Percentiles rank a stretch among this genome's conserved stretches.
Evolutionary conservation across 2,113 vertebrate species (phyloP).

Genomic region (Tragelaphus buxtoni): DNA sequence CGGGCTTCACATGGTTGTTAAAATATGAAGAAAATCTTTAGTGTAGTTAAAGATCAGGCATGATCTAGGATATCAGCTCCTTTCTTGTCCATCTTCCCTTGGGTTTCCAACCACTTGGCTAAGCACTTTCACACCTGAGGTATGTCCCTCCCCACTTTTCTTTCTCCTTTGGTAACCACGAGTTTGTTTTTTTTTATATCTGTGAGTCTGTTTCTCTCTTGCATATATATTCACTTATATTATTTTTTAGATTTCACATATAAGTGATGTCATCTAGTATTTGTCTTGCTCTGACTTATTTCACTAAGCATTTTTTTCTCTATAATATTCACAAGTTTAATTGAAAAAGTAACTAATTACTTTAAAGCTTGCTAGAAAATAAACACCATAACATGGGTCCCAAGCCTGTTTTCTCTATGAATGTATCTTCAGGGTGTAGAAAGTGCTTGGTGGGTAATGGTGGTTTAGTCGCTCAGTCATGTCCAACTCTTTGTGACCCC

Average conservation of each 20-base stretch:
- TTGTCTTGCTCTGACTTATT: background rate
- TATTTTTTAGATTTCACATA: background rate
- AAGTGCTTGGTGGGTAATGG: background rate
- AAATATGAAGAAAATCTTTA: background rate
- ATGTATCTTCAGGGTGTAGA: background rate
- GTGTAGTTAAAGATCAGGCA: background rate
- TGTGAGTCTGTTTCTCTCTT: background rate
- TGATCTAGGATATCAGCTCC: background rate
- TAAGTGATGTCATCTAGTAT: background rate
- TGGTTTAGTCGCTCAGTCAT: background rate
- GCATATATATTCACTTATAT: background rate
- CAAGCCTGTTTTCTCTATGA: background rate
- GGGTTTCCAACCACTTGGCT: background rate
- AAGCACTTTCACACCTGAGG: background rate
- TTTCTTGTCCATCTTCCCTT: background rate
- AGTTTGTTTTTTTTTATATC: background rate
- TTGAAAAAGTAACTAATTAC: background rate
- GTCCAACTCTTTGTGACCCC: background rate
- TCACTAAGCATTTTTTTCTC: background rate
- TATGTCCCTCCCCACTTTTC: background rate
- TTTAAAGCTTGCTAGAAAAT: background rate
- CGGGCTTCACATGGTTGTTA: background rate
- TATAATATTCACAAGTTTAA: background rate
- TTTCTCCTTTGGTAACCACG: background rate
- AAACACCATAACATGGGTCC: rapidly evolving